Conservation (phyloP, 2,888 invertebrate genomes). For the Drosophila subsilvestris region DNA sequence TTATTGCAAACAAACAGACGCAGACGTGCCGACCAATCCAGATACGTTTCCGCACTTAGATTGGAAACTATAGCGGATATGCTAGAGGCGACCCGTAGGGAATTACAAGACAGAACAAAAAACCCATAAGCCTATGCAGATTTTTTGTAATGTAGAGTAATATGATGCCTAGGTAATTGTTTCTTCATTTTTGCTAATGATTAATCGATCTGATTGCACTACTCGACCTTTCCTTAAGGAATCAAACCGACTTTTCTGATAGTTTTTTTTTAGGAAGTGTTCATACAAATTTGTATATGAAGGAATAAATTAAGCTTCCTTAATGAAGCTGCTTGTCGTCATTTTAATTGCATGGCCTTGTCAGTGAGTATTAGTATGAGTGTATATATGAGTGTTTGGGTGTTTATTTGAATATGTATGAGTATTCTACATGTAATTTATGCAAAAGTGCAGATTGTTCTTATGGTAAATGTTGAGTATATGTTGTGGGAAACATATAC, state of each 20-base stretch:
- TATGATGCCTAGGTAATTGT: no score
- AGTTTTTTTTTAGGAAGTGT: no score
- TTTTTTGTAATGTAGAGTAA: background rate
- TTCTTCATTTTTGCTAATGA: no score
- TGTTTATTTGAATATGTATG: conserved; percentile 25
- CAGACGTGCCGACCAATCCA: conserved; percentile 83
- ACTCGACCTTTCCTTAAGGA: no score
- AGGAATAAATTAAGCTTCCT: no score
- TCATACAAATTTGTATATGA: no score
- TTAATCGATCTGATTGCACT: no score
- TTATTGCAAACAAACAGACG: conserved; percentile 84
- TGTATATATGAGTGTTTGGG: background rate
- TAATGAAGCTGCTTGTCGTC: conserved; percentile 47
- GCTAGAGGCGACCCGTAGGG: background rate
- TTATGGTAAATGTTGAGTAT: conserved; percentile 35
- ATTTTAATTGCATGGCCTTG: conserved; percentile 49
- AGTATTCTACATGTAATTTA: conserved; percentile 37
- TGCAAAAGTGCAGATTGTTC: conserved; percentile 45
- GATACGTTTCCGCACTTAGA: conserved; percentile 79
- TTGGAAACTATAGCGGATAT: background rate
- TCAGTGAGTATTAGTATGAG: conserved; percentile 6
- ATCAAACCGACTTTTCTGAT: no score
- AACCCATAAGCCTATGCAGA: no score
- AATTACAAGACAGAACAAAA: no score
- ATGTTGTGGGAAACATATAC: conserved; percentile 18